phyloP scores from a whole-genome alignment of 2,797 vertebrate genomes.

The Melopsittacus undulatus region DNA sequence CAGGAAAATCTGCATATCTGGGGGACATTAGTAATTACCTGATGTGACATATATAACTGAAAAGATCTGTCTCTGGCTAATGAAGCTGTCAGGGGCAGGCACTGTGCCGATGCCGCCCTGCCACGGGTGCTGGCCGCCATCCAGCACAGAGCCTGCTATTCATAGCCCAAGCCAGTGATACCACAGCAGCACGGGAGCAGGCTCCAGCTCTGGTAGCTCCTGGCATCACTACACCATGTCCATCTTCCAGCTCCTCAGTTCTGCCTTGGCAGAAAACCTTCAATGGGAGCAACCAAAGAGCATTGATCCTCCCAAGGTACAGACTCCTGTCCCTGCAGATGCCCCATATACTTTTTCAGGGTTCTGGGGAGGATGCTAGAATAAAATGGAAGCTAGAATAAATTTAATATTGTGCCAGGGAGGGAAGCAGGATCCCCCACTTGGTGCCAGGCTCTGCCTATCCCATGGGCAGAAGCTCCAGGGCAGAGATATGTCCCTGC shows the following conservation, averaged over 20 bases:
- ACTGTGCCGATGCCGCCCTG: accelerated
- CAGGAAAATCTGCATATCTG: conserved; percentile 20
- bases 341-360: neutral
- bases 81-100: conserved; percentile 17
- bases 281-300: neutral
- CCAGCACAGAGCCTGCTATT: neutral
- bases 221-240: accelerated
- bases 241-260: neutral
- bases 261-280: accelerated
- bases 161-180: neutral
- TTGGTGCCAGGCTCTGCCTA: neutral
- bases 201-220: neutral
- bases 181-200: neutral
- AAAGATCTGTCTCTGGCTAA: neutral
- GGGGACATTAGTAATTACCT: neutral
- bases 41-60: neutral
- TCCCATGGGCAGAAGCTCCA: neutral
- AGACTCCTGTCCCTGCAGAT: neutral
- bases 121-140: neutral
- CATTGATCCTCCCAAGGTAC: neutral
- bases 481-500: neutral
- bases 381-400: neutral
- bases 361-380: neutral
- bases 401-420: neutral
- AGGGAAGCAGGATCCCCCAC: neutral